Evolutionary conservation across 1,140 invertebrate species (phyloP).

Genomic region (Leptoteleia sp.): DNA sequence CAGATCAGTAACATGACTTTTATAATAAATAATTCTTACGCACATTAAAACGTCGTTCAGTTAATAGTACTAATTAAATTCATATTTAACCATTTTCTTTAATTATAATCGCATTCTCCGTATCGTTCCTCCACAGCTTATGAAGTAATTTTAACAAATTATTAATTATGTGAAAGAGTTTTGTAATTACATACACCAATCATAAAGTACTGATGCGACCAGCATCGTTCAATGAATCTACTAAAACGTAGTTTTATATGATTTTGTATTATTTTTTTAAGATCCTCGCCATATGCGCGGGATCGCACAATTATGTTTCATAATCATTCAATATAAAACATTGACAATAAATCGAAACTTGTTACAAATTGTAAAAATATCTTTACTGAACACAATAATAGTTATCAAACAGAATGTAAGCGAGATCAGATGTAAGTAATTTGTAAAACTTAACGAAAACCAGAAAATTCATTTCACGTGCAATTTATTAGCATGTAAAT

Average conservation of each 20-base stretch:
- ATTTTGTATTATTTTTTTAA: background rate
- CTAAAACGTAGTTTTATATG: conserved; percentile 37
- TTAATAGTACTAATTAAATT: too few species aligned
- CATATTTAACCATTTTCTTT: too few species aligned
- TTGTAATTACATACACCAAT: conserved; percentile 6
- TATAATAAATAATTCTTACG: background rate
- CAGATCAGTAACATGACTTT: too few species aligned
- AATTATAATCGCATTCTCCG: background rate
- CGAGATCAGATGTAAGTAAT: conserved; percentile 1
- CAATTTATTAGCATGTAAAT: background rate
- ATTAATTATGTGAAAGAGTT: conserved; percentile 1
- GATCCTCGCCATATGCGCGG: background rate
- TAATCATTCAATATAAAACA: conserved; percentile 9
- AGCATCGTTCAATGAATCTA: conserved; percentile 19
- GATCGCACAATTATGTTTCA: conserved; percentile 3
- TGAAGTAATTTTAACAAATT: background rate
- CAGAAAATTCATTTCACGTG: background rate
- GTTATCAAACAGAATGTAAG: conserved; percentile 2
- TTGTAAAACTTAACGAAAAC: background rate
- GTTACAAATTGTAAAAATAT: conserved; percentile 11
- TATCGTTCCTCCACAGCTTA: background rate
- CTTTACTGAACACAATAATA: conserved; percentile 14
- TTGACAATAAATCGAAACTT: conserved; percentile 6
- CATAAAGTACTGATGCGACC: conserved; percentile 10
- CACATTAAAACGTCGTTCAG: background rate